These are phyloP conservation scores for Zaprionus capensis DNA, from an alignment of 1,140 invertebrate species.

Conservation along the genomic window DNA sequence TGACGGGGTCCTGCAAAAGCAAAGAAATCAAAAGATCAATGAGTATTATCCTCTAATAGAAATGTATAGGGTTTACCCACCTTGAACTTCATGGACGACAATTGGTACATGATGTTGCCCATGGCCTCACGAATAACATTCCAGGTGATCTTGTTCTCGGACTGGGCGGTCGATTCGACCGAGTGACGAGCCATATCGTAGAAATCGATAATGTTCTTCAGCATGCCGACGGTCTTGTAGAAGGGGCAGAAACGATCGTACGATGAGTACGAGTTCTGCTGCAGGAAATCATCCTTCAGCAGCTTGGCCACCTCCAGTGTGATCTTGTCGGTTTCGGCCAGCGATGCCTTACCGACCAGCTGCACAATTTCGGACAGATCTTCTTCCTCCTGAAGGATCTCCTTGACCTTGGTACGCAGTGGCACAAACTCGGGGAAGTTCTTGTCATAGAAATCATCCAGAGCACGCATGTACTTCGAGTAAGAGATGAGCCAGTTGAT, in stretches of 20 bases:
- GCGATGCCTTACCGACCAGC: constrained; percentile 98
- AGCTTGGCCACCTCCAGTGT: constrained; percentile 99
- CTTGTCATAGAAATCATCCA: constrained; percentile 99
- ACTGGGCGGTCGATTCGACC: constrained; percentile 98
- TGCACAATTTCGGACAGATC: constrained; percentile 99
- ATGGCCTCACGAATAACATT: constrained; percentile 98
- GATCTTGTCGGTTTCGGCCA: constrained; percentile 99
- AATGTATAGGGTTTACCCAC: constrained; percentile 85
- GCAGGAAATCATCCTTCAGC: constrained; percentile 99
- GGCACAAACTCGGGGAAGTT: constrained; percentile 99
- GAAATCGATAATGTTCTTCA: constrained; percentile 99
- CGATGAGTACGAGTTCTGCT: constrained; percentile 98
- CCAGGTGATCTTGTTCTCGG: constrained; percentile 99
- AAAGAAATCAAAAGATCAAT: background rate
- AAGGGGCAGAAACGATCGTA: constrained; percentile 99
- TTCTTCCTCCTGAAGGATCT: constrained; percentile 99
- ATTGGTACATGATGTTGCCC: constrained; percentile 97
- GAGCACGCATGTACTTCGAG: constrained; percentile 98
- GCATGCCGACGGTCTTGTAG: constrained; percentile 99
- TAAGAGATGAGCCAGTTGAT: constrained; percentile 99
- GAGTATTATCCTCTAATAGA: background rate
- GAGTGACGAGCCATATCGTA: constrained; percentile 99
- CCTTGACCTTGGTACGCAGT: constrained; percentile 95
- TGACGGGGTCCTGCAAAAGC: constrained; percentile 94
- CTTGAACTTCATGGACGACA: constrained; percentile 99